Percentiles rank a stretch among this genome's conserved stretches.
Evolutionary conservation across 2,888 invertebrate species (phyloP).

Genomic region (Sepiola atlantica): DNA sequence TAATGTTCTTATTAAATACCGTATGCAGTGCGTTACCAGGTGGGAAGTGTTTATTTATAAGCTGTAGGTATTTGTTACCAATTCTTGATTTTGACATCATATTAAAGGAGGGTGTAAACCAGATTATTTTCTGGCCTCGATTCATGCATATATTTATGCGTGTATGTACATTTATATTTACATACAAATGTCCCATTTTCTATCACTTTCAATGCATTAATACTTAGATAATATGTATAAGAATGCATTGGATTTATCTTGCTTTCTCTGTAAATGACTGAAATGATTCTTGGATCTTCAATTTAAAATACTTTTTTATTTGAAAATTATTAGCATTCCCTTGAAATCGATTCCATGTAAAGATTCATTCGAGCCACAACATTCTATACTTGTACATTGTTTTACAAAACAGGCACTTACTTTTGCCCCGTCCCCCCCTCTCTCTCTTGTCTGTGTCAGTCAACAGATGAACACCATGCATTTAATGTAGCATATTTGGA

Average conservation of each 20-base stretch:
- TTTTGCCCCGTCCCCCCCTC: background rate
- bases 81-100: too few species aligned
- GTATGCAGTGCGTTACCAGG: too few species aligned
- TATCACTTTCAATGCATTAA: background rate
- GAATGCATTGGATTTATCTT: background rate
- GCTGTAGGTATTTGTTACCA: too few species aligned
- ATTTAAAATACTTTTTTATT: background rate
- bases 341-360: background rate
- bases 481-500: slow-evolving; percentile 32
- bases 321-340: background rate
- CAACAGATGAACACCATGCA: slow-evolving; percentile 13
- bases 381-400: slow-evolving; percentile 16
- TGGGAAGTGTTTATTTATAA: too few species aligned
- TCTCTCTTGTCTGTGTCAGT: background rate
- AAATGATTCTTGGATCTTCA: background rate
- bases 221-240: background rate
- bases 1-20: too few species aligned
- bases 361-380: too few species aligned
- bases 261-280: background rate
- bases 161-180: background rate
- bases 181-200: background rate
- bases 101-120: too few species aligned
- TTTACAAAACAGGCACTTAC: background rate
- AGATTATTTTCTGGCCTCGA: too few species aligned
- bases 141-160: background rate